phyloP scores from a whole-genome alignment of 2,113 vertebrate genomes.

The Cisticola juncidis region DNA sequence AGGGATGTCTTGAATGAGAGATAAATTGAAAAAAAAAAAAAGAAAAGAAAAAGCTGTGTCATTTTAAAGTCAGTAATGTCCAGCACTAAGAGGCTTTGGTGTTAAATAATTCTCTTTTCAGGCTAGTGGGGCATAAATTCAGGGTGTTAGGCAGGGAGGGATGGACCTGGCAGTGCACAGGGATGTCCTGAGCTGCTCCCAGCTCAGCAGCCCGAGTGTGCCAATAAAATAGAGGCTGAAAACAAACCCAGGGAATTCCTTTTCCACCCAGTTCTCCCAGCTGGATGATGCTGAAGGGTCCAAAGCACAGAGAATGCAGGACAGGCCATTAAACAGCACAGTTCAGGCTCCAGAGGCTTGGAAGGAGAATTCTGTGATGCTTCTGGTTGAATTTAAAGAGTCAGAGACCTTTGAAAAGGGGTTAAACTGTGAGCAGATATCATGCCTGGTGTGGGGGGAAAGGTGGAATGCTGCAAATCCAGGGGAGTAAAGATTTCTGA shows the following conservation, averaged over 20 bases:
- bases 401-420: background rate
- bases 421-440: background rate
- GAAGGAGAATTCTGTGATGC: background rate
- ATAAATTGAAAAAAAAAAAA: background rate
- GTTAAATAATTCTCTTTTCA: background rate
- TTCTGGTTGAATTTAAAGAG: background rate
- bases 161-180: no score
- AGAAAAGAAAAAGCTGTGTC: background rate
- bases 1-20: background rate
- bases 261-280: background rate
- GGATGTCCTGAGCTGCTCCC: background rate
- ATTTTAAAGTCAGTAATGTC: background rate
- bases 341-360: background rate
- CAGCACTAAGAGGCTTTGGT: background rate
- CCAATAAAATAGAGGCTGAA: background rate
- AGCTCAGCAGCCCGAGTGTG: background rate
- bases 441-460: background rate
- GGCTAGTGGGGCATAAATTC: background rate
- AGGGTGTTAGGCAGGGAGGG: background rate
- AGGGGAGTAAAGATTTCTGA: background rate
- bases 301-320: background rate
- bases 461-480: background rate
- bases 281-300: background rate
- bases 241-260: background rate
- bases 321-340: background rate